Conservation (phyloP, 1,140 invertebrate species). For the Bombus fervidus region DNA sequence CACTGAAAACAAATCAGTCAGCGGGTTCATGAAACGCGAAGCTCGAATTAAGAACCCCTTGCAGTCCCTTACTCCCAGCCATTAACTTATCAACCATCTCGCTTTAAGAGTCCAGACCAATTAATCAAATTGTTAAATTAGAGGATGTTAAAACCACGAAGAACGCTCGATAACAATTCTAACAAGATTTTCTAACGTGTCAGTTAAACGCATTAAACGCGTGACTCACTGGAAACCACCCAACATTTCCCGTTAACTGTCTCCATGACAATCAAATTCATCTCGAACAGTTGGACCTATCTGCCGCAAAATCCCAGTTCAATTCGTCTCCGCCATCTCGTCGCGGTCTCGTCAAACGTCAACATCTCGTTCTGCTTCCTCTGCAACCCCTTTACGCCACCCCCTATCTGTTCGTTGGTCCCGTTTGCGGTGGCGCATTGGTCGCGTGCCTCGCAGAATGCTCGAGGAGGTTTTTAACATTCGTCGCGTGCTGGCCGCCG, state of each 20-base stretch:
- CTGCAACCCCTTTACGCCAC: neutral
- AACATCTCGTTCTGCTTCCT: neutral
- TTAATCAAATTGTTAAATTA: neutral
- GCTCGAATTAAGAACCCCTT: neutral
- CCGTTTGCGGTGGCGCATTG: constrained; percentile 4
- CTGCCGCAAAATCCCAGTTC: neutral
- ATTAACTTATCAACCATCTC: neutral
- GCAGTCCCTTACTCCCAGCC: no score
- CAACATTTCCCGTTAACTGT: neutral
- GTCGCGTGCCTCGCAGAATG: constrained; percentile 50
- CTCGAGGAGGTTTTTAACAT: constrained; percentile 61
- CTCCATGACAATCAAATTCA: neutral
- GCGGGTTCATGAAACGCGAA: neutral
- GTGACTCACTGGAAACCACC: neutral
- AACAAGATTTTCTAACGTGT: neutral
- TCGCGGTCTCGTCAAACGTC: constrained; percentile 21
- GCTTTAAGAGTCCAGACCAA: neutral
- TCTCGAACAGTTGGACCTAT: neutral
- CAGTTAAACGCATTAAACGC: neutral
- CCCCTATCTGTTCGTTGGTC: neutral
- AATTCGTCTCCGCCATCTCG: neutral
- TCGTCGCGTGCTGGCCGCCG: constrained; percentile 55
- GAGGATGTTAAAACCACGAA: neutral
- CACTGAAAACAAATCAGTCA: neutral
- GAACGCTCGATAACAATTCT: no score